Evolutionary conservation across 2,888 invertebrate species (phyloP), one percentile per base, ranked within the genome.

Genomic region (Yponomeuta cagnagella): DNA sequence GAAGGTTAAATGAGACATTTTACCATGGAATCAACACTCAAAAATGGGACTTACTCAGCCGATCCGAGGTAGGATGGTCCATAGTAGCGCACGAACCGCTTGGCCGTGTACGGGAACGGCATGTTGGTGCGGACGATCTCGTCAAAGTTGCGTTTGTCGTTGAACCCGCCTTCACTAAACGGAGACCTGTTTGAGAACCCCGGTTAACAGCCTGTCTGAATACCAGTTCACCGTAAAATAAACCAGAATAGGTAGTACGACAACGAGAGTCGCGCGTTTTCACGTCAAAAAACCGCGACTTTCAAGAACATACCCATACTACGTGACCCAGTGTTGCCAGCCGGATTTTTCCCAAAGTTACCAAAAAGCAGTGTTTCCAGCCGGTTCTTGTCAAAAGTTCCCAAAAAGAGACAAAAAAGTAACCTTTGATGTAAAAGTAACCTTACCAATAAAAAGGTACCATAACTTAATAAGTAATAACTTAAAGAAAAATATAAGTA

Each of bases 101-200:
- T 91, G 77, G 79, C 78, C 71, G 83, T 83, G 74, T 84, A 89
- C 15, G 90, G 89, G 83, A 91, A 90, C 66, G 90, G 87, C 87
- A 90, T 84, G 31, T 84, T 85, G 3, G 93, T 90, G 23, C 93
- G 91, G 81, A 95, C 94, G 78, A 94, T 94, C 80, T 95, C 95
- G 77, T 95, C 94, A 77, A 94, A 94, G 83, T 94, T 94, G 70
- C 90, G 84, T 76, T 93, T 93, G 79, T 9, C 52, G 15, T 58
- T 58, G 15, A 58, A 15, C 15, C 52, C 52, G 52, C 52, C 52
- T 92, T 92, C 70, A 58, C 74, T 70, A 31, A 58, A 58, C n/a
- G 52, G 52, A 15, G 52, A 58, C 52, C 52, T 58, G 52, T 15
- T 12, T 2, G 15, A 58, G 43, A 58, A 8, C n/a, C 64, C 52